These are phyloP conservation scores for Coleophora deauratella DNA, from an alignment of 2,888 invertebrate species.

Conservation along the genomic window DNA sequence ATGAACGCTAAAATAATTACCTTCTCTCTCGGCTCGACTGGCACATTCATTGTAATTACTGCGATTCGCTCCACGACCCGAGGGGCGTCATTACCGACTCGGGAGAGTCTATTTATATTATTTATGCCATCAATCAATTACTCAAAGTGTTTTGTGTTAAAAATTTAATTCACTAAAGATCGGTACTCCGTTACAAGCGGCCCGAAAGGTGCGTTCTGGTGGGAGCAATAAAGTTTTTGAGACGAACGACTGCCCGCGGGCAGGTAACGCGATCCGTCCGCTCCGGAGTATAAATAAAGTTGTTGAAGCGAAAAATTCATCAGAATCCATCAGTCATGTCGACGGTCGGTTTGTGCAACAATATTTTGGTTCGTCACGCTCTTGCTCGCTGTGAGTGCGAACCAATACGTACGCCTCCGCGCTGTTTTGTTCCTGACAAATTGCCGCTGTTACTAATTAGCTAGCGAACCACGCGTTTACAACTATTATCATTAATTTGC, in stretches of 20 bases:
- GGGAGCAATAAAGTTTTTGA: conserved; percentile 50
- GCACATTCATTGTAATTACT: conserved; percentile 39
- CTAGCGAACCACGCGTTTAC: conserved; percentile 7
- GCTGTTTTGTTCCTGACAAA: conserved; percentile 12
- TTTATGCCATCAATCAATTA: conserved; percentile 63
- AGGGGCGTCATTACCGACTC: conserved; percentile 27
- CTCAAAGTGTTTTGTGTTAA: conserved; percentile 45
- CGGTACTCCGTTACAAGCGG: too few species aligned
- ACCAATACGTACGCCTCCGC: conserved; percentile 6
- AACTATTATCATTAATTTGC: conserved; percentile 7
- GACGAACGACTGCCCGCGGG: conserved; percentile 49
- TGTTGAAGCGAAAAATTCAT: conserved; percentile 57
- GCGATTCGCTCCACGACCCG: conserved; percentile 39
- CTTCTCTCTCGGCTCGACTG: conserved; percentile 11
- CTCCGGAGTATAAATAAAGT: conserved; percentile 54
- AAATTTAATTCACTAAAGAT: conserved; percentile 39
- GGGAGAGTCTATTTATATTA: conserved; percentile 36
- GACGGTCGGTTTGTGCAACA: conserved; percentile 32
- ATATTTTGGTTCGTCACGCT: conserved; percentile 18
- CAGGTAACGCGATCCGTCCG: conserved; percentile 52
- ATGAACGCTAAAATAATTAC: conserved; percentile 29
- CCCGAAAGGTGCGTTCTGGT: conserved; percentile 35
- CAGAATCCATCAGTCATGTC: conserved; percentile 48
- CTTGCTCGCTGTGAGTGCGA: conserved; percentile 4
- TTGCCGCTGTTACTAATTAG: conserved; percentile 11